Conservation (phyloP, 2,888 invertebrate species). For the Ormyrus pomaceus region DNA sequence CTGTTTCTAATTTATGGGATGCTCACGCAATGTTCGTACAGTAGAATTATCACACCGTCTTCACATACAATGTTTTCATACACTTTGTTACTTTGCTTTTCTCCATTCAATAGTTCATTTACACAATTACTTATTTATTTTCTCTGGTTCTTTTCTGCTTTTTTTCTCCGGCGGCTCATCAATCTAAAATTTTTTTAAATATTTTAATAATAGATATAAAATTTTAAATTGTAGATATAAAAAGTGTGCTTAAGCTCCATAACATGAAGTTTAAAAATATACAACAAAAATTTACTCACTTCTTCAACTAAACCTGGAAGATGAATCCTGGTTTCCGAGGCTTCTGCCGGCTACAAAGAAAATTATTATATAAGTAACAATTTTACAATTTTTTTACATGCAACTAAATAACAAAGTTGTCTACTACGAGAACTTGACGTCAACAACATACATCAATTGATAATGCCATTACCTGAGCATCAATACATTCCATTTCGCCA, state of each 20-base stretch:
- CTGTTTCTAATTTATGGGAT: conserved; percentile 74
- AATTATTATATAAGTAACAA: conserved; percentile 13
- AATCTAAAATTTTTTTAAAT: conserved; percentile 64
- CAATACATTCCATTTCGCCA: conserved; percentile 80
- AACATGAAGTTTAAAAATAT: not conserved
- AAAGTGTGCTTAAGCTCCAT: not conserved
- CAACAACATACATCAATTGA: conserved; percentile 50
- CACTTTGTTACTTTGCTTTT: conserved; percentile 42
- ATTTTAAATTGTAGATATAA: too few species aligned
- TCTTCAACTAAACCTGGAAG: conserved; percentile 83
- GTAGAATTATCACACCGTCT: conserved; percentile 63
- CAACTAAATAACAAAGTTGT: conserved; percentile 44
- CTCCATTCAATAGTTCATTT: conserved; percentile 60
- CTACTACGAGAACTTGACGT: conserved; percentile 55
- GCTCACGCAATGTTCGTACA: conserved; percentile 64
- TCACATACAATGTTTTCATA: conserved; percentile 47
- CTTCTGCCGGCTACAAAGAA: conserved; percentile 83
- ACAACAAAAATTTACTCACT: conserved; percentile 63
- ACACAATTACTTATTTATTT: conserved; percentile 73
- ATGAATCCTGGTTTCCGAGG: conserved; percentile 87
- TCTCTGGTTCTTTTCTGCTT: conserved; percentile 73
- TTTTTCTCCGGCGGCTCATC: conserved; percentile 74
- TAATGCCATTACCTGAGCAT: conserved; percentile 80
- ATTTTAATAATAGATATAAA: not conserved
- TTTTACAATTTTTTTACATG: conserved; percentile 35